Evolutionary conservation across 2,797 vertebrate genomes (phyloP), one percentile per base, ranked within the genome.

Genomic region (Acrossocheilus fasciatus): DNA sequence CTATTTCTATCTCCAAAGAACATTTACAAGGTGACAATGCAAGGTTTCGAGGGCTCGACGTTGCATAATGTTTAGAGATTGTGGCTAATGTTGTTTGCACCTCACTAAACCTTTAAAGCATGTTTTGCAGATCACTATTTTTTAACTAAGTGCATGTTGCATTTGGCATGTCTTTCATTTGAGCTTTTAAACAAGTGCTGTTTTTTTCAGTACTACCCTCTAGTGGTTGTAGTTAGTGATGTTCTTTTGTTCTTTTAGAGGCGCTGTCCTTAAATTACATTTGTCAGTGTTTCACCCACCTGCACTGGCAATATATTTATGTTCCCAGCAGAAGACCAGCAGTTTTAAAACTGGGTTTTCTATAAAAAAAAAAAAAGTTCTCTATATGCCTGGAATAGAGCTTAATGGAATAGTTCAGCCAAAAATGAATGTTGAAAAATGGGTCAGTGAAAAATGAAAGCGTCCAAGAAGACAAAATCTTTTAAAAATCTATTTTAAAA

Each of bases 1-100:
- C 87, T 87, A 74, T 88, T 85, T 83, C 86, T 62, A 59, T 81
- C 41, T 66, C 73, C 54, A 47, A 77, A 77, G 43, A 85, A 74
- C 76, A 30, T 69, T 88, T 41, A 76, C 34, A 41, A 50, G n/a
- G 73, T 23, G 78, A 84, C 84, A 83, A 66, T 78, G 39, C 83
- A 83, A 15, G 36, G 20, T 75, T 50, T 81, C 36, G 23, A 59
- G n/a, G 69, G 76, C 66, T 77, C 23, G 34, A 36, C 82, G 64
- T 45, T 54, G 52, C 26, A 78, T 83, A 26, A 64, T 39, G 43
- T 54, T 52, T 66, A 23, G 23, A 74, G 26, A 15, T 34, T 81
- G 18, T 76, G 26, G 39, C 43, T 77, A 15, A 12, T 68, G 14
- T 66, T 57, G 14, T 72, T 52, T 66, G 57, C 45, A 84, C 57